Conservation (phyloP, 2,797 vertebrate genomes). For the Xenopus petersii region DNA sequence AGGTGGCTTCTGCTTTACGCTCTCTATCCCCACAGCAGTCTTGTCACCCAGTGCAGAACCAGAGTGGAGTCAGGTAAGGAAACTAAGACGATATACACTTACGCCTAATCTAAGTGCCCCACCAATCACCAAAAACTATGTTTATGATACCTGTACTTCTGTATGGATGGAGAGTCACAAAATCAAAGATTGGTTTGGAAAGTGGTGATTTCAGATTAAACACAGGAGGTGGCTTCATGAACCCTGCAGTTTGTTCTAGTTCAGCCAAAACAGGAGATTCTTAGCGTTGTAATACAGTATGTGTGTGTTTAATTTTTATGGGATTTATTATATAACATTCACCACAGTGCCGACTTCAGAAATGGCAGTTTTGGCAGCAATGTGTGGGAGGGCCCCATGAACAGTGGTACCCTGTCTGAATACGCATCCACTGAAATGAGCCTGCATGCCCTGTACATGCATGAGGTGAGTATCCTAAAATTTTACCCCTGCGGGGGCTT, state of each 20-base stretch:
- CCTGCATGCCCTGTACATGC: constrained; percentile 94
- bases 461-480: constrained; percentile 77
- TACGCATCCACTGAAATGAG: constrained; percentile 98
- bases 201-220: too few relatives aligned
- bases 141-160: too few relatives aligned
- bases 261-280: too few relatives aligned
- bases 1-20: constrained; percentile 82
- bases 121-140: too few relatives aligned
- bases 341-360: constrained; percentile 58
- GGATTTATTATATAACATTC: neutral
- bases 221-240: too few relatives aligned
- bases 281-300: too few relatives aligned
- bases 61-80: constrained; percentile 33
- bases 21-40: constrained; percentile 88
- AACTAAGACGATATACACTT: neutral
- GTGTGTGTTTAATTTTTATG: too few relatives aligned
- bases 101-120: too few relatives aligned
- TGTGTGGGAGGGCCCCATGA: constrained; percentile 91
- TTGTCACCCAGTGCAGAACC: constrained; percentile 66
- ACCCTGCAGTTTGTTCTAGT: too few relatives aligned
- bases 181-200: too few relatives aligned
- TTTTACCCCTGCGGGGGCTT: neutral
- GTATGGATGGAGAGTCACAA: too few relatives aligned
- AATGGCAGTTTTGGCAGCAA: constrained; percentile 93
- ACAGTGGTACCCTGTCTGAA: constrained; percentile 91